Base-by-base conservation (phyloP, 2,797 vertebrate species). In the Pipistrellus pygmaeus region DNA sequence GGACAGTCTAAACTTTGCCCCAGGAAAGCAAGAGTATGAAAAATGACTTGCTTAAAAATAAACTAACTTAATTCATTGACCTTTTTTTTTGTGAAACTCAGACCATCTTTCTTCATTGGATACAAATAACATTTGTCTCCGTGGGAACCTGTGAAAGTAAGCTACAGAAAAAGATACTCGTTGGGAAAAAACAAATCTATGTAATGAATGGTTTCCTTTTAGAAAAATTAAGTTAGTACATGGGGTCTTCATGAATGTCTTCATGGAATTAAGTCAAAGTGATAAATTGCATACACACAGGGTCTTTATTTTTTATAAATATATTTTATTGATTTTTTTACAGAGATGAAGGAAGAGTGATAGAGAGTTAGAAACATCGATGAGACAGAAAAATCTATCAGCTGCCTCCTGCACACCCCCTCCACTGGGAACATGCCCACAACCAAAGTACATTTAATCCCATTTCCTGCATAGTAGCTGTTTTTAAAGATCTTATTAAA, bases 21-120 rank as follows among this genome's bases (percentile, higher is more conserved):
- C 6, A 72, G 92, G 94, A 83, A 89, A 94, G 88, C 17, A 20
- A 85, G 76, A 93, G 76, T 82, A 78, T 96, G 96, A 97, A 96
- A 97, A 96, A 97, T 93, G 90, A 92, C 94, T 88, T 93, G 86
- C 53, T 97, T 85, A 93, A 96, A 97, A 96, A 97, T 88, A 96
- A 97, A 96, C 94, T 88, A 96, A 96, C 93, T 97, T 96, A 97
- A 97, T 97, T 96, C 94, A 96, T 83, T 96, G 92, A 96, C 92
- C 82, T 91, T 96, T 95, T 96, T 80, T 83, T 44, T 44, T 85
- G 86, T 94, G 44, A 93, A 96, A 96, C 71, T 75, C 72, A 96
- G 85, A 85, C 75, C 80, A 96, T 96, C 76, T 66, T 97, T 97
- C 95, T 96, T 96, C 71, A 89, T 83, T 96, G 90, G 38, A 55